A percentile compares a stretch with the other conserved stretches of the same genome.
These are phyloP conservation scores for Anarrhichthys ocellatus DNA, from an alignment of 2,113 vertebrate genomes.

Conservation along the genomic window DNA sequence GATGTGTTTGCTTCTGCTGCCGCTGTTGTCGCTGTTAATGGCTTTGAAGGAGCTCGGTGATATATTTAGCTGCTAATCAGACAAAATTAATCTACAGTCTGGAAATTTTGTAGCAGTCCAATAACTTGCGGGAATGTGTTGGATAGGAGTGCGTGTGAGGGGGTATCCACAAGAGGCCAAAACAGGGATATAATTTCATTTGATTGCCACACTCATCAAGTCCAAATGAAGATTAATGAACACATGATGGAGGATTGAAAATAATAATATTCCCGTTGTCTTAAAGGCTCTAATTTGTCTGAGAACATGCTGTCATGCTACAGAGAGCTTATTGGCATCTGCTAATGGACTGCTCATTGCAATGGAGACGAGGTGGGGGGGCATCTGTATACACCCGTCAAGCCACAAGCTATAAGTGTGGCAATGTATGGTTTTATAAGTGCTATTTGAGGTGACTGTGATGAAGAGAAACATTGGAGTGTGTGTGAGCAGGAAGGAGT, in stretches of 20 bases:
- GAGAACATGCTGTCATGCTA: constrained; percentile 78
- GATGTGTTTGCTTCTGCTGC: constrained; percentile 53
- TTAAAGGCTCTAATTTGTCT: constrained; percentile 80
- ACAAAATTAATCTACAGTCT: constrained; percentile 79
- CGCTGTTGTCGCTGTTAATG: constrained; percentile 69
- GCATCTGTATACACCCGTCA: constrained; percentile 15
- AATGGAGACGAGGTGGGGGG: constrained; percentile 33
- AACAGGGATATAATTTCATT: constrained; percentile 77
- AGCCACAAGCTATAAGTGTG: constrained; percentile 9
- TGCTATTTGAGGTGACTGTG: constrained; percentile 14
- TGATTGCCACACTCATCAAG: constrained; percentile 81
- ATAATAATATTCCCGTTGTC: constrained; percentile 80
- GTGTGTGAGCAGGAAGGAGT: constrained; percentile 34
- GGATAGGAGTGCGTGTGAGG: constrained; percentile 38
- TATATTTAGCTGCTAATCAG: constrained; percentile 81
- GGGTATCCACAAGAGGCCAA: constrained; percentile 72
- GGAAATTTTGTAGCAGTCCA: constrained; percentile 72
- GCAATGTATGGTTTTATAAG: constrained; percentile 22
- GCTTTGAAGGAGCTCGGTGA: constrained; percentile 70
- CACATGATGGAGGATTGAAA: constrained; percentile 77
- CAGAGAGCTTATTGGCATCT: constrained; percentile 78
- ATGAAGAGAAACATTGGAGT: constrained; percentile 35
- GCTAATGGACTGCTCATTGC: constrained; percentile 76
- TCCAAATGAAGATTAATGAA: constrained; percentile 84
- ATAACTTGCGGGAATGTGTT: constrained; percentile 64